These are phyloP conservation scores for Cheirogaleus medius DNA, from an alignment of 2,113 vertebrate species.

Conservation along the genomic window DNA sequence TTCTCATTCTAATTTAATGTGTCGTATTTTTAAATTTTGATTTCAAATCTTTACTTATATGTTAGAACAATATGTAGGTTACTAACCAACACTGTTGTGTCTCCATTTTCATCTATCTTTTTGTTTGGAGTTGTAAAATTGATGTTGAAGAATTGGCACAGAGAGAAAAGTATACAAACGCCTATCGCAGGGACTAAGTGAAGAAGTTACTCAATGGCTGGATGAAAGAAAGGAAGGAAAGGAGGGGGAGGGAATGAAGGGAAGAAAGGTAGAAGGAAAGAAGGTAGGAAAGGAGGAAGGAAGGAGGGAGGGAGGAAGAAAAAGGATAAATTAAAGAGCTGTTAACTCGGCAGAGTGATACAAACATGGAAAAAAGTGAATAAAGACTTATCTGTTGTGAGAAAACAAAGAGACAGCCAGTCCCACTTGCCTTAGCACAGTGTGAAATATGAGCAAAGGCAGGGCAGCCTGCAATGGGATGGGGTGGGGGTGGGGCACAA, in stretches of 20 bases:
- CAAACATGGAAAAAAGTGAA: background rate
- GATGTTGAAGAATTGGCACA: background rate
- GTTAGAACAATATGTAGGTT: background rate
- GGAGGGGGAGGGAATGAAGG: fast-evolving
- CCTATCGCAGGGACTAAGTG: background rate
- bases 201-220: background rate
- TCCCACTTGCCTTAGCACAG: background rate
- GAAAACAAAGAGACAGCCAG: background rate
- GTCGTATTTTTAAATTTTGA: background rate
- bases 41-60: background rate
- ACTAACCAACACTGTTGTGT: background rate
- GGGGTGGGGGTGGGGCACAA: fast-evolving
- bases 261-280: background rate
- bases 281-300: background rate
- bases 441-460: background rate
- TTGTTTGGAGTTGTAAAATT: background rate
- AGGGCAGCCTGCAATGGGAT: background rate
- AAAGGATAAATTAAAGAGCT: background rate
- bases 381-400: background rate
- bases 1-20: background rate
- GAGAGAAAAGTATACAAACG: background rate
- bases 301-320: background rate
- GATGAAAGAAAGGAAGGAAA: background rate
- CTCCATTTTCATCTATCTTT: background rate
- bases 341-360: background rate